Base-by-base conservation (phyloP, 2,113 vertebrate genomes). In the Ophthalmolycus amberensis region DNA sequence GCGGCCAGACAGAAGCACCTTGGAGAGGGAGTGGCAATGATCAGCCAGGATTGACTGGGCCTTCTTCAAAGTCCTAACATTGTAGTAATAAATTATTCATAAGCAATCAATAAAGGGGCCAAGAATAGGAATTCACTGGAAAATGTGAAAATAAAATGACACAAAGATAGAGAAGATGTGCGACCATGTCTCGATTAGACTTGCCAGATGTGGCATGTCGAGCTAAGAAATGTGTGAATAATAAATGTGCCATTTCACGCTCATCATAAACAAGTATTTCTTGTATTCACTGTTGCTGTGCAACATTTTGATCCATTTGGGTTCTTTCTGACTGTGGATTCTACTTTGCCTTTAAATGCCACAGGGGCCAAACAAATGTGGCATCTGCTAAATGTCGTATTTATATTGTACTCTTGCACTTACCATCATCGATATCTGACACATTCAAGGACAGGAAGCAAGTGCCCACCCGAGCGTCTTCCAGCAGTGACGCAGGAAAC, bases 391-490 rank as follows among this genome's bases (percentile, higher is more conserved):
- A 64, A 46, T 44, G 63, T 32, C 37, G 12, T 9, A 52, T 76
- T 62, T 44, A 14, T 29, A 7, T 9, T 16, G 18, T 20, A 52
- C 20, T 22, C 9, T 20, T 56, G 71, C 44, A 83, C 94, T 90
- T 72, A 95, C 95, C 94, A 20, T 95, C 90, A 85, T 95, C 95
- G 72, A 84, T 87, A 87, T 96, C 95, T 34, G 94, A 92, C 71
- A 94, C 93, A 73, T 94, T 93, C 29, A 95, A 84, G 14, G 74
- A 68, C 66, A 96, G 75, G 75, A 96, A 92, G 69, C 94, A 95
- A 34, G 88, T 83, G 20, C 93, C 93, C 25, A 66, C 66, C 9
- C n/a, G 54, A 7, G 83, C 25, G 63, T 94, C 86, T 81, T 96
- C 95, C 50, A 67, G 81, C 68, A 96, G 18, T 2, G 87, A 88